Conservation (phyloP, 1,140 invertebrate genomes). For the Zaprionus vittiger region DNA sequence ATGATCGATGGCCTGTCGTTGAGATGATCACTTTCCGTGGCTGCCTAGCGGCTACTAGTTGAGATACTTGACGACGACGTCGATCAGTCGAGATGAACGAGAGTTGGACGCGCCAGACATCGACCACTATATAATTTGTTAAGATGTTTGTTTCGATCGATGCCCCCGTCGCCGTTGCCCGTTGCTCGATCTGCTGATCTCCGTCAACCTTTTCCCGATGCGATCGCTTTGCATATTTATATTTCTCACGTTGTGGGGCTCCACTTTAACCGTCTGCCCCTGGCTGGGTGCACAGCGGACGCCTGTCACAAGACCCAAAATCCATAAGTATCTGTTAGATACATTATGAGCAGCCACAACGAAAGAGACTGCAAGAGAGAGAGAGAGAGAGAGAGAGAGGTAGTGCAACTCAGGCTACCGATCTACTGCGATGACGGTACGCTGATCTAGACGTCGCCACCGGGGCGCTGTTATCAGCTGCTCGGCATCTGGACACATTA, state of each 20-base stretch:
- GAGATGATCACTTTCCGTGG: slow-evolving; percentile 80
- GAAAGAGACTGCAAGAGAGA: background rate
- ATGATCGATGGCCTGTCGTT: slow-evolving; percentile 82
- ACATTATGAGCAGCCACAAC: slow-evolving; percentile 43
- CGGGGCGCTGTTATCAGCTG: slow-evolving; percentile 62
- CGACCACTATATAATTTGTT: slow-evolving; percentile 72
- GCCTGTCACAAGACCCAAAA: slow-evolving; percentile 52
- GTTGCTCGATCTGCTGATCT: slow-evolving; percentile 31
- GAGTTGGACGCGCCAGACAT: slow-evolving; percentile 17
- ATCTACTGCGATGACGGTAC: slow-evolving; percentile 23
- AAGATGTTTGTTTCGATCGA: slow-evolving; percentile 73
- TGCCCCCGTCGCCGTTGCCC: background rate
- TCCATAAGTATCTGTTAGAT: slow-evolving; percentile 54
- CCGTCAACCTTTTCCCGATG: slow-evolving; percentile 25
- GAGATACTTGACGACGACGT: slow-evolving; percentile 72
- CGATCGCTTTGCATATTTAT: slow-evolving; percentile 54
- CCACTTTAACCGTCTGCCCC: slow-evolving; percentile 42
- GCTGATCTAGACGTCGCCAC: slow-evolving; percentile 51
- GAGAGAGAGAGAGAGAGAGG: slow-evolving; percentile 1
- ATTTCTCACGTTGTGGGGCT: slow-evolving; percentile 74
- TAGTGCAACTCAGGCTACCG: slow-evolving; percentile 41
- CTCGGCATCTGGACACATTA: slow-evolving; percentile 76
- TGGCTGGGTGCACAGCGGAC: slow-evolving; percentile 25
- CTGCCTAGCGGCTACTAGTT: slow-evolving; percentile 83
- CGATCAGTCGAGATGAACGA: slow-evolving; percentile 2